Base-by-base conservation (phyloP, 2,797 vertebrate species). In the Myripristis jacobus region DNA sequence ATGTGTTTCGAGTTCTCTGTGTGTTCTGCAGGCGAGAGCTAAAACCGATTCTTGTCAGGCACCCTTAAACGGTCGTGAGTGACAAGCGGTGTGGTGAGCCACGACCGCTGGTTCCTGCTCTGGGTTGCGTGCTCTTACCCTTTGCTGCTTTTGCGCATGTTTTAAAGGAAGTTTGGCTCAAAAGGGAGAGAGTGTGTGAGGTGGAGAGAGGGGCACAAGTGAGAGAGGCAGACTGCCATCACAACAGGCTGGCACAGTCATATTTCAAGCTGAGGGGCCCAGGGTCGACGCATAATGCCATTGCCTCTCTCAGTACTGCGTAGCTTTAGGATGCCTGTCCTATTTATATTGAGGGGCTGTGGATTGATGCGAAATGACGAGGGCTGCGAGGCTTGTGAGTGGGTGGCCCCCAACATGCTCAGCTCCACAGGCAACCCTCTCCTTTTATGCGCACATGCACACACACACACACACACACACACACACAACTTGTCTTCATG, bases 321-420 rank as follows among this genome's bases (percentile, higher is more conserved):
- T 93, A 74, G 92, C 94, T 94, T 89, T 79, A 93, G 92, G 92
- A 92, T 53, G 84, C 77, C 85, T 91, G 88, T 91, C 89, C 92
- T 94, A 92, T 92, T 94, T 94, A 92, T 94, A 94, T 92, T 92
- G 92, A 93, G 89, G 87, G 89, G 73, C 88, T 67, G 84, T 92
- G 89, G 93, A 94, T 91, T 94, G 93, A 95, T 95, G 92, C 75
- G 84, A 93, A 93, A 90, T 92, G 94, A 94, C 92, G 90, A 92
- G 79, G 87, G 93, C 94, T 87, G 87, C 81, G 73, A 91, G 91
- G 92, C 89, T 85, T 73, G 70, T 80, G 91, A 92, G 90, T 90
- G 92, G 91, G 91, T 89, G 88, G 90, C 87, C 84, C 90, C 92
- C 91, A 91, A 91, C 93, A 93, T 91, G 90, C 88, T 89, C 85